Percentiles rank a stretch among this genome's conserved stretches.
Conservation (phyloP, 2,113 vertebrate genomes). For the Gallinago media region DNA sequence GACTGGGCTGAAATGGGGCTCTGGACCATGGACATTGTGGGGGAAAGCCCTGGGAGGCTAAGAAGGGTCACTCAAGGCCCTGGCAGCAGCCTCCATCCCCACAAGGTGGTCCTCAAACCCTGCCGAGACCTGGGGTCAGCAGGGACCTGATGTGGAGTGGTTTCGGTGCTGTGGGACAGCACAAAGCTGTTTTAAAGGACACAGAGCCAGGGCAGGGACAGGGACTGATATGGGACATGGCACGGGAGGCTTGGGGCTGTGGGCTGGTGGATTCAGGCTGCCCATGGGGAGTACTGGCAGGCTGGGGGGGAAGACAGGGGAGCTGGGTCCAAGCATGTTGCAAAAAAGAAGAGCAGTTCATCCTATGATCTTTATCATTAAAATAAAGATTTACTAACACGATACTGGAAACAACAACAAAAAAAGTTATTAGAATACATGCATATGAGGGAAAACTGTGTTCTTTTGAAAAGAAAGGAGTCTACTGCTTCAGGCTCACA, state of each 20-base stretch:
- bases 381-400: background rate
- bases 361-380: background rate
- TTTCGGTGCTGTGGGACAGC: background rate
- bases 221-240: background rate
- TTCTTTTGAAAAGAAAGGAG: background rate
- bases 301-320: rapidly evolving
- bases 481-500: background rate
- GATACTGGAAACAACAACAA: background rate
- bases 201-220: background rate
- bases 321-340: background rate
- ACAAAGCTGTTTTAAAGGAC: background rate
- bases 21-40: background rate
- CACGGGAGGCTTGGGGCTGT: background rate
- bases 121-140: background rate
- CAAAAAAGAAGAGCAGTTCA: background rate
- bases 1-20: background rate
- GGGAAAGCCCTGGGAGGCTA: background rate
- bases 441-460: background rate
- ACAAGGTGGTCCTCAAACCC: background rate
- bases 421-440: background rate
- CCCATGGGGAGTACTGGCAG: background rate
- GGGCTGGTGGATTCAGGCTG: rapidly evolving
- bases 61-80: rapidly evolving
- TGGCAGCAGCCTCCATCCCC: background rate
- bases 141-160: background rate